phyloP scores from a whole-genome alignment of 1,140 invertebrate species.

The Lineus longissimus region DNA sequence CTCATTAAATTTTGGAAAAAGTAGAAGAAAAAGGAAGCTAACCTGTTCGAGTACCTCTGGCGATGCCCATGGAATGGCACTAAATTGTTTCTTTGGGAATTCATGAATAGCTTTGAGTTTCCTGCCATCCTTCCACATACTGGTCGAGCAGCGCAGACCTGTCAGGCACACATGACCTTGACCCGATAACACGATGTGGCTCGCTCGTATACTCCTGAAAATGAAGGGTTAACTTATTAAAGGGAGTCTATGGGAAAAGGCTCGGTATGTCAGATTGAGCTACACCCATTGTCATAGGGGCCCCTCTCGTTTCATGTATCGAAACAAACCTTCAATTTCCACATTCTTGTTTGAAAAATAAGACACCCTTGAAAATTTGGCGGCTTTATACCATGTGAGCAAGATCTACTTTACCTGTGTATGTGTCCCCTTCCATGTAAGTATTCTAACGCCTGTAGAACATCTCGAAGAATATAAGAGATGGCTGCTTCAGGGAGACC shows the following conservation, averaged over 20 bases:
- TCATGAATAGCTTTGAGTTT: slow-evolving; percentile 67
- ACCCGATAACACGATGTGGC: slow-evolving; percentile 74
- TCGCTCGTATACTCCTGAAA: slow-evolving; percentile 73
- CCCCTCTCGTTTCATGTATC: no score
- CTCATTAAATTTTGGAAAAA: neutral
- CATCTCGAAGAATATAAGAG: slow-evolving; percentile 73
- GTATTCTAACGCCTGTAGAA: slow-evolving; percentile 75
- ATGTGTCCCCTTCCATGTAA: slow-evolving; percentile 80
- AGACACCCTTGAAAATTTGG: no score
- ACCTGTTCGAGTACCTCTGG: slow-evolving; percentile 87
- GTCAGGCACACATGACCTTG: slow-evolving; percentile 68
- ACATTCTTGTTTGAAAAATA: no score
- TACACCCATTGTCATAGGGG: no score
- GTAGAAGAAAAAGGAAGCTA: slow-evolving; percentile 14
- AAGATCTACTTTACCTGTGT: no score
- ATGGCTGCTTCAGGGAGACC: slow-evolving; percentile 78
- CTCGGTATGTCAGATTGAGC: no score
- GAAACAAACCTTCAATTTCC: no score
- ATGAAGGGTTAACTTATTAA: neutral
- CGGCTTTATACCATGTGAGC: no score
- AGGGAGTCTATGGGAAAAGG: no score
- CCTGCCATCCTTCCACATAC: slow-evolving; percentile 67
- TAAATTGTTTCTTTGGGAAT: slow-evolving; percentile 66
- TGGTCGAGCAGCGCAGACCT: slow-evolving; percentile 73
- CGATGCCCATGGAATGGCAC: slow-evolving; percentile 80